These are phyloP conservation scores for Ethmia dodecea DNA, from an alignment of 2,888 invertebrate species.

Conservation along the genomic window DNA sequence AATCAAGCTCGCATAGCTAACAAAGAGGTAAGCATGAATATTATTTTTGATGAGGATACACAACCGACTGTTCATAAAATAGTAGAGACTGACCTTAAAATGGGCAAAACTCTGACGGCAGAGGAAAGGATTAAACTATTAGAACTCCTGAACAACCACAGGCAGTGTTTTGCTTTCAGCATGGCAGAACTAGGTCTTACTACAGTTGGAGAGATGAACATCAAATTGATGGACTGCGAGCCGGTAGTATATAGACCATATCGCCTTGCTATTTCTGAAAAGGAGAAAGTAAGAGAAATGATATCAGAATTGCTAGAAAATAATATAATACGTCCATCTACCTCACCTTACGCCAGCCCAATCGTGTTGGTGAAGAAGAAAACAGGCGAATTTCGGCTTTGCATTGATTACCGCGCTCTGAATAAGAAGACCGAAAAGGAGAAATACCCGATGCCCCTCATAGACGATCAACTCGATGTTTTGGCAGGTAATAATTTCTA, in stretches of 20 bases:
- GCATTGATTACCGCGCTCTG: slow-evolving; percentile 13
- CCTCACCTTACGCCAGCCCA: slow-evolving; percentile 9
- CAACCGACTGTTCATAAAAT: not conserved
- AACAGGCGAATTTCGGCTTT: slow-evolving; percentile 19
- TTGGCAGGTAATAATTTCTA: slow-evolving; percentile 5
- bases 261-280: slow-evolving; percentile 7
- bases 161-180: slow-evolving; percentile 14
- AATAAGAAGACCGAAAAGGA: slow-evolving; percentile 13
- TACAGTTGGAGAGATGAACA: slow-evolving; percentile 5
- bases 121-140: not conserved
- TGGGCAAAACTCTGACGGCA: not conserved
- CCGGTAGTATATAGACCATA: slow-evolving; percentile 12
- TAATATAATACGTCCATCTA: slow-evolving; percentile 6
- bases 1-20: not conserved
- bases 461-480: slow-evolving; percentile 12
- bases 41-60: not conserved
- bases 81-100: not conserved
- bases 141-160: slow-evolving; percentile 5
- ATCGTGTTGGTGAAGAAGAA: slow-evolving; percentile 2
- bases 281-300: slow-evolving; percentile 7
- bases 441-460: slow-evolving; percentile 8
- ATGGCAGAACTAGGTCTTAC: slow-evolving; percentile 8
- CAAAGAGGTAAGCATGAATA: not conserved
- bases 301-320: slow-evolving; percentile 5
- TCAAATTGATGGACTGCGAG: slow-evolving; percentile 8